phyloP scores from a whole-genome alignment of 2,888 invertebrate species.

The Nomada ferruginata region DNA sequence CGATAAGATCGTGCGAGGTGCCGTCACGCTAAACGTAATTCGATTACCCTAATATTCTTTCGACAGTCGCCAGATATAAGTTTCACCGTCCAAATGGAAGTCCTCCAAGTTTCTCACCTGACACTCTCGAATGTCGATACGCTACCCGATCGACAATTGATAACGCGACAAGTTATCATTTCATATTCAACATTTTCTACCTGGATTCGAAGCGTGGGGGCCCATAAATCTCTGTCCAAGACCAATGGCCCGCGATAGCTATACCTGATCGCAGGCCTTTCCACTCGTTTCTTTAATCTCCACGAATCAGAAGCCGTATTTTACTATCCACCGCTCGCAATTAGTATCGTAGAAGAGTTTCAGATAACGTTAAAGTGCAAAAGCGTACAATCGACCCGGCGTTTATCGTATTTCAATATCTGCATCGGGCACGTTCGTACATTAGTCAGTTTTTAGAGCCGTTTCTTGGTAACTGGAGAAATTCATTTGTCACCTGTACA shows the following conservation, averaged over 20 bases:
- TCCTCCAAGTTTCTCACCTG: not conserved
- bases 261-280: not conserved
- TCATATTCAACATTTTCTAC: not conserved
- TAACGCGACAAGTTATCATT: slow-evolving; percentile 1
- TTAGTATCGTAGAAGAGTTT: slow-evolving; percentile 6
- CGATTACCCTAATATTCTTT: slow-evolving; percentile 14
- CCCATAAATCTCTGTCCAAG: not conserved
- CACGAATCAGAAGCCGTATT: slow-evolving; percentile 4
- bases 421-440: no score
- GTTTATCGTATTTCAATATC: not conserved
- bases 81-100: slow-evolving; percentile 1
- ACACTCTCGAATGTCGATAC: slow-evolving; percentile 5
- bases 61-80: not conserved
- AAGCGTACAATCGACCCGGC: not conserved
- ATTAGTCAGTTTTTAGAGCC: no score
- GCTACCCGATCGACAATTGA: not conserved
- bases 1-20: not conserved
- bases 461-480: not conserved
- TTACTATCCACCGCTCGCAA: not conserved
- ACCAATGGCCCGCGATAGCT: not conserved
- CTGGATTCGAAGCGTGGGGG: not conserved
- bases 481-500: not conserved
- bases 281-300: slow-evolving; percentile 7
- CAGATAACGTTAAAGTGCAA: not conserved
- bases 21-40: slow-evolving; percentile 10